These are phyloP conservation scores for Gila orcuttii DNA, from an alignment of 2,113 vertebrate species.

Conservation along the genomic window DNA sequence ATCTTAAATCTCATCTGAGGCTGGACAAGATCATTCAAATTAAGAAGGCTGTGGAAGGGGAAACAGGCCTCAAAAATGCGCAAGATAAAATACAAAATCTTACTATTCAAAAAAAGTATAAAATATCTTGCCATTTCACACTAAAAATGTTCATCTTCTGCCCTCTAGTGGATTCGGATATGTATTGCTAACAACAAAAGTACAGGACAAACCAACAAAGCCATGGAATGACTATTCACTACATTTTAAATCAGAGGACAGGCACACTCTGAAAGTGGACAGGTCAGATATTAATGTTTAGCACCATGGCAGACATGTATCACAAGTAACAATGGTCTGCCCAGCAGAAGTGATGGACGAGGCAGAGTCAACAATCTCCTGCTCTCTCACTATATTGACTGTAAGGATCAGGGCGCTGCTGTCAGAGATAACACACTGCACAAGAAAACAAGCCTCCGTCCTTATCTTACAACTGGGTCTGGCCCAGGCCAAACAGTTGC, in stretches of 20 bases:
- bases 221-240: neutral
- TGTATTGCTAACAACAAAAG: neutral
- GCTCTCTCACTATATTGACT: slow-evolving; percentile 50
- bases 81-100: neutral
- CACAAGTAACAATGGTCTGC: slow-evolving; percentile 50
- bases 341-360: slow-evolving; percentile 50
- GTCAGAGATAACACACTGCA: slow-evolving; percentile 52
- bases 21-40: neutral
- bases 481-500: slow-evolving; percentile 19
- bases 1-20: neutral
- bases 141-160: slow-evolving; percentile 7
- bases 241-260: no score
- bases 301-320: slow-evolving; percentile 15
- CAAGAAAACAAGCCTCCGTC: slow-evolving; percentile 41
- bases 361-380: slow-evolving; percentile 44
- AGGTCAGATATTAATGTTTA: neutral
- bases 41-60: neutral
- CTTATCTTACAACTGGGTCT: slow-evolving; percentile 33
- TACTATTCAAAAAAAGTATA: neutral
- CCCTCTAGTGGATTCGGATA: slow-evolving; percentile 41
- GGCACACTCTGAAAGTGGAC: neutral
- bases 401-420: slow-evolving; percentile 55
- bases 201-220: neutral
- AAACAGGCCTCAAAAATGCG: no score
- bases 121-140: neutral